Evolutionary conservation across 2,888 invertebrate species (phyloP).

Genomic region (Amphipyra berbera): DNA sequence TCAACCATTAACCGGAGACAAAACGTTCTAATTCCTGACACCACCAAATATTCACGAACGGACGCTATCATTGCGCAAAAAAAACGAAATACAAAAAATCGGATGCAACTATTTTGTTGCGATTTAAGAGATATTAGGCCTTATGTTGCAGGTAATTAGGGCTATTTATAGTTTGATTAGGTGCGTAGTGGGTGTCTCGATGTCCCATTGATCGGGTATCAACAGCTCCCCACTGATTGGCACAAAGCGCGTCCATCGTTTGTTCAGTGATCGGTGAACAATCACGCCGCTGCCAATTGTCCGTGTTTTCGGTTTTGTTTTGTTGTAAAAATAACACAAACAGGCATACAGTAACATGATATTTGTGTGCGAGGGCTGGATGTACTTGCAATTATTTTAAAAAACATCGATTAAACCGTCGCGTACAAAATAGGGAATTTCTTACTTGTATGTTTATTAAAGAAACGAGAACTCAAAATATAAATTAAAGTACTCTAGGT

Average conservation of each 20-base stretch:
- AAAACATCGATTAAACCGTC: constrained; percentile 45
- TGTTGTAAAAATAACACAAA: constrained; percentile 64
- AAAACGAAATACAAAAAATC: constrained; percentile 59
- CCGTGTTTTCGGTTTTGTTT: constrained; percentile 67
- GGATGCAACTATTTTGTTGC: constrained; percentile 41
- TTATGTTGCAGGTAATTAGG: constrained; percentile 52
- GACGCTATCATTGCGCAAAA: constrained; percentile 88
- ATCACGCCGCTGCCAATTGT: constrained; percentile 77
- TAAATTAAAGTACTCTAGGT: too few relatives aligned
- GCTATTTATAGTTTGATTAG: constrained; percentile 25
- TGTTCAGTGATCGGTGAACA: constrained; percentile 84
- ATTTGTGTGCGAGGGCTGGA: constrained; percentile 46
- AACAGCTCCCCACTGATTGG: constrained; percentile 85
- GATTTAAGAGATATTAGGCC: constrained; percentile 48
- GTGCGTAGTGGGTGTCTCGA: constrained; percentile 65
- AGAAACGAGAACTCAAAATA: background rate
- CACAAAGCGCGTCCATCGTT: constrained; percentile 83
- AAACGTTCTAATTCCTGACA: constrained; percentile 87
- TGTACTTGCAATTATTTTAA: constrained; percentile 25
- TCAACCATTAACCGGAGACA: constrained; percentile 87
- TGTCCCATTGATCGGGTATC: constrained; percentile 85
- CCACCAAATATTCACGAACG: constrained; percentile 87
- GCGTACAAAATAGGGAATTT: constrained; percentile 12
- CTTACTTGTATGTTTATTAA: background rate
- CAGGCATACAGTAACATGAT: constrained; percentile 59